Evolutionary conservation across 2,797 vertebrate species (phyloP).

Genomic region (Lateolabrax maculatus): DNA sequence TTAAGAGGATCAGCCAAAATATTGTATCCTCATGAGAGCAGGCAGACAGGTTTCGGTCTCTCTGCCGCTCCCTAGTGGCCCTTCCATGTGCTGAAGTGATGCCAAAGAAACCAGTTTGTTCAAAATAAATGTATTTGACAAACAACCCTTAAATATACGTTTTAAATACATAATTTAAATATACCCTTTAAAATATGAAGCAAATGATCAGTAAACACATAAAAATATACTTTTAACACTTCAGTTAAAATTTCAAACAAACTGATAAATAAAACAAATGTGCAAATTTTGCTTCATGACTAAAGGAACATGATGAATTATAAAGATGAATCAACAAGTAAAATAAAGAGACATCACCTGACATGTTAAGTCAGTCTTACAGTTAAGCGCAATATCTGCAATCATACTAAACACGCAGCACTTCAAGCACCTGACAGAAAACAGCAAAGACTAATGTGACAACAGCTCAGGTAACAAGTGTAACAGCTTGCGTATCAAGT

Average conservation of each 20-base stretch:
- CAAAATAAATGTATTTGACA: slow-evolving; percentile 31
- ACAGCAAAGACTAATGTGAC: not conserved
- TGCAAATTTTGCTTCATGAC: slow-evolving; percentile 16
- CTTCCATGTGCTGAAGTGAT: not conserved
- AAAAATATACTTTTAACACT: slow-evolving; percentile 1
- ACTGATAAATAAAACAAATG: slow-evolving; percentile 8
- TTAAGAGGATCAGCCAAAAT: slow-evolving; percentile 10
- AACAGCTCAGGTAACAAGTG: not conserved
- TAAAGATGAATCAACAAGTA: too few species aligned
- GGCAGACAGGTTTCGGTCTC: not conserved
- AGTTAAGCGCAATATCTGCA: not conserved
- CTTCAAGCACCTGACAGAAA: not conserved
- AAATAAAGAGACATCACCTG: not conserved
- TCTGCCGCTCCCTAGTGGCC: slow-evolving; percentile 8
- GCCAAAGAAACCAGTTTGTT: accelerated
- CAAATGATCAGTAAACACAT: slow-evolving; percentile 7
- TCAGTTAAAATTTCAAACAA: slow-evolving; percentile 24
- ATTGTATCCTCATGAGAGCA: not conserved
- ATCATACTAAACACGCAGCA: not conserved
- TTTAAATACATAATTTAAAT: slow-evolving; percentile 28
- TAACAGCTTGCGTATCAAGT: not conserved
- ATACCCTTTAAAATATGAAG: too few species aligned
- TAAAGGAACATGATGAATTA: not conserved
- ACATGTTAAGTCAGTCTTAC: not conserved
- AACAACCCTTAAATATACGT: not conserved